Evolutionary conservation across 2,888 invertebrate species (phyloP).

Genomic region (Euplexia lucipara): DNA sequence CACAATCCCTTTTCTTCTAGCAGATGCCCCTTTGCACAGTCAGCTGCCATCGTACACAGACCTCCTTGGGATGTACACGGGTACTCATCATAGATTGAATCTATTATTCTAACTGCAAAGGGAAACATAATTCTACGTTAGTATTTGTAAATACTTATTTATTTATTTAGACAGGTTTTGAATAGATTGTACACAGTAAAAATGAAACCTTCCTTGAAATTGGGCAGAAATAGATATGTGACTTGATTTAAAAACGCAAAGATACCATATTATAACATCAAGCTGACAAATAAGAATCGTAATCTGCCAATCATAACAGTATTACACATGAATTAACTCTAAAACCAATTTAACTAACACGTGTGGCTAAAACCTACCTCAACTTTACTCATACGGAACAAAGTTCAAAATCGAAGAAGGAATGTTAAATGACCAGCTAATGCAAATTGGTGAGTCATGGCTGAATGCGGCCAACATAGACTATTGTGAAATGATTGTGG

Average conservation of each 20-base stretch:
- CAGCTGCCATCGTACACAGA: constrained; percentile 71
- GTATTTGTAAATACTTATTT: no score
- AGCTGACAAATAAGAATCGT: neutral
- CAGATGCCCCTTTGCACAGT: constrained; percentile 71
- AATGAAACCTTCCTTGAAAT: no score
- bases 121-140: constrained; percentile 4
- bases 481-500: constrained; percentile 50
- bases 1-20: constrained; percentile 70
- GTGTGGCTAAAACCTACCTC: neutral
- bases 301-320: constrained; percentile 20
- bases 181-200: no score
- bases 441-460: constrained; percentile 17
- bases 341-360: neutral
- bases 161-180: no score
- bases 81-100: constrained; percentile 67
- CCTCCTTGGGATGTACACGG: constrained; percentile 72
- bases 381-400: neutral
- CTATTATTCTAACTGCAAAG: constrained; percentile 71
- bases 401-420: constrained; percentile 23
- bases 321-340: constrained; percentile 16
- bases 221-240: neutral
- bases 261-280: neutral
- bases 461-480: constrained; percentile 30
- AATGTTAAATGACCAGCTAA: neutral
- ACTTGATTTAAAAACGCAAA: neutral